phyloP scores from a whole-genome alignment of 2,797 vertebrate species.

The Galagoides demidoff region DNA sequence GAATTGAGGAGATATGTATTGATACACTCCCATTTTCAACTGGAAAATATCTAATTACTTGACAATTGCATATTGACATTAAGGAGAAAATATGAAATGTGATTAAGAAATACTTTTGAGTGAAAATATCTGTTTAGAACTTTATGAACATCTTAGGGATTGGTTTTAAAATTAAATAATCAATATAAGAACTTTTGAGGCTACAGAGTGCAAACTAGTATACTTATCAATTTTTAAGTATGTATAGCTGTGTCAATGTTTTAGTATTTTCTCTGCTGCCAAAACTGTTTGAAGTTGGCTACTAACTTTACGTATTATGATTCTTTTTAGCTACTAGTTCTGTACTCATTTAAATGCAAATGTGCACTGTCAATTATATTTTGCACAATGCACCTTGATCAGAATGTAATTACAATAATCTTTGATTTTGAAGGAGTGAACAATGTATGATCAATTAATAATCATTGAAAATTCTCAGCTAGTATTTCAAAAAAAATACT shows the following conservation, averaged over 20 bases:
- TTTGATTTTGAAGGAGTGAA: constrained; percentile 52
- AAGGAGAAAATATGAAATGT: constrained; percentile 35
- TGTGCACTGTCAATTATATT: neutral
- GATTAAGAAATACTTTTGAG: constrained; percentile 14
- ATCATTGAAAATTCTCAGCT: neutral
- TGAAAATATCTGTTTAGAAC: constrained; percentile 16
- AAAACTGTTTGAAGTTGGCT: neutral
- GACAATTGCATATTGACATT: neutral
- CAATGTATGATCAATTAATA: neutral
- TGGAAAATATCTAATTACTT: constrained; percentile 45
- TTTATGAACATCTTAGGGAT: constrained; percentile 7
- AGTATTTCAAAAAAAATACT: neutral
- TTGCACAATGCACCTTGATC: constrained; percentile 26
- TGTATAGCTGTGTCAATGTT: neutral
- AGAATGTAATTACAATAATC: constrained; percentile 17
- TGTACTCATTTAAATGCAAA: constrained; percentile 38
- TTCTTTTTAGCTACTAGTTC: constrained; percentile 33
- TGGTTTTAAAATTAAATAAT: constrained; percentile 42
- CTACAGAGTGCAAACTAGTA: constrained; percentile 72
- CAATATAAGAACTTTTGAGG: constrained; percentile 45
- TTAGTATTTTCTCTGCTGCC: constrained; percentile 32
- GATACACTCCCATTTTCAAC: neutral
- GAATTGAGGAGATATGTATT: neutral
- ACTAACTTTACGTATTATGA: neutral
- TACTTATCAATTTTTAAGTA: constrained; percentile 63